Evolutionary conservation across 2,113 vertebrate genomes (phyloP).

Genomic region (rat (Rattus norvegicus)): GRCr8 NC_086029.1:58700501-58701000

Average conservation of each 20-base stretch:
- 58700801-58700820: not conserved
- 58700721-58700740: not conserved
- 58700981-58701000: not conserved
- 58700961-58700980: not conserved
- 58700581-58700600: not conserved
- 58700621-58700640: not conserved
- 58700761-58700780: not conserved
- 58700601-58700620: not conserved
- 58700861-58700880: not conserved
- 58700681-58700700: not conserved
- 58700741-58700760: not conserved
- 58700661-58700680: not conserved
- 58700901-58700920: conserved; percentile 47
- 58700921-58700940: not conserved
- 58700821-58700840: not conserved
- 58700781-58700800: not conserved
- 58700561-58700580: not conserved
- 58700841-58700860: not conserved
- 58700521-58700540: not conserved
- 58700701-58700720: not conserved
- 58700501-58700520: not conserved
- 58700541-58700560: not conserved
- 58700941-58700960: not conserved
- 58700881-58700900: not conserved
- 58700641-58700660: accelerated